Evolutionary conservation across 2,888 invertebrate genomes (phyloP).

Genomic region (Imbricaverruca yamaguchii): DNA sequence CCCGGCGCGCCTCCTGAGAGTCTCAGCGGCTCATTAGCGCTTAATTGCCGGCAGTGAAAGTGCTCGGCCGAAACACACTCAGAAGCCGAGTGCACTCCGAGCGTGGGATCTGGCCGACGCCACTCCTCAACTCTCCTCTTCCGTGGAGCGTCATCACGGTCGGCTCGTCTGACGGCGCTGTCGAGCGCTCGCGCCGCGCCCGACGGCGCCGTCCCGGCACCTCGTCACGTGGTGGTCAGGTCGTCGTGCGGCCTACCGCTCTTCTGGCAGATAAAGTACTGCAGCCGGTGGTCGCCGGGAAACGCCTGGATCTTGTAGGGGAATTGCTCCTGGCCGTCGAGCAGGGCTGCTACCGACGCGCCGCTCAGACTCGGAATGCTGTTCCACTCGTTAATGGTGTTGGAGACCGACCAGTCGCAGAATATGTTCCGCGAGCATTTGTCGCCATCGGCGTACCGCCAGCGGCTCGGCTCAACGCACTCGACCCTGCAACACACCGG

Average conservation of each 20-base stretch:
- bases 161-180: neutral
- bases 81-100: neutral
- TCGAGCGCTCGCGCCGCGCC: neutral
- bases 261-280: conserved; percentile 33
- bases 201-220: neutral
- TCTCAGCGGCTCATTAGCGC: neutral
- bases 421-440: conserved; percentile 29
- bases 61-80: neutral
- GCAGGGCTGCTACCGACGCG: conserved; percentile 33
- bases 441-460: conserved; percentile 32
- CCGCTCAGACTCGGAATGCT: conserved; percentile 31
- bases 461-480: conserved; percentile 31
- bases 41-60: neutral
- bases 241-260: conserved; percentile 26
- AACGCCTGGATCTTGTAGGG: conserved; percentile 34
- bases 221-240: neutral
- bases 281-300: conserved; percentile 32
- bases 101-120: neutral
- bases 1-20: too few species aligned
- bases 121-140: neutral
- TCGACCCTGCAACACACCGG: conserved; percentile 26
- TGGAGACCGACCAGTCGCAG: conserved; percentile 32
- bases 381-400: conserved; percentile 33
- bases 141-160: too few species aligned
- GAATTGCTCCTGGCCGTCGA: conserved; percentile 32